Evolutionary conservation across 2,888 invertebrate genomes (phyloP).

Genomic region (Rhamphomyia laevipes): DNA sequence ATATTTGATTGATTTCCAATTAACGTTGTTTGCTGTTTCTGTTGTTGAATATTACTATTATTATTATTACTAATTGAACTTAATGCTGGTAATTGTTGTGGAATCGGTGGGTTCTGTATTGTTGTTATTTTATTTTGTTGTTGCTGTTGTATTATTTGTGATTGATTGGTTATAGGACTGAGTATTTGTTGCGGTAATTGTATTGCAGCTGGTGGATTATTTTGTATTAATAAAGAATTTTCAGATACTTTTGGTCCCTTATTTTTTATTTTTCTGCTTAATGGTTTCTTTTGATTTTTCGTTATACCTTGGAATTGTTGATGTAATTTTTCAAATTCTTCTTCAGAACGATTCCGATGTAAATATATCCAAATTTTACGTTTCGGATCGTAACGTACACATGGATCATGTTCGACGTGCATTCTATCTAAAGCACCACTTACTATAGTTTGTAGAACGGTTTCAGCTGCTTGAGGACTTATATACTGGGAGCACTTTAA

Average conservation of each 20-base stretch:
- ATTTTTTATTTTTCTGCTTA: conserved; percentile 24
- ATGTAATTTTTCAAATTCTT: conserved; percentile 53
- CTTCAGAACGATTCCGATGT: conserved; percentile 56
- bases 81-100: conserved; percentile 7
- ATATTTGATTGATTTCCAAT: conserved; percentile 11
- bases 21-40: conserved; percentile 8
- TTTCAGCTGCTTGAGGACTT: conserved; percentile 37
- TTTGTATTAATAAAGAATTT: neutral
- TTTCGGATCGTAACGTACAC: conserved; percentile 85
- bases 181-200: neutral
- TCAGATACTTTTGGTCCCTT: conserved; percentile 11
- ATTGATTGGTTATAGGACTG: neutral
- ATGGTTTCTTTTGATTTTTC: conserved; percentile 40
- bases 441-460: conserved; percentile 58
- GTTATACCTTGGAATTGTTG: conserved; percentile 52
- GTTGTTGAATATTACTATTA: neutral
- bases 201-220: neutral
- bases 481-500: conserved; percentile 64
- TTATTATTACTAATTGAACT: conserved; percentile 5
- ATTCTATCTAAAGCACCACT: conserved; percentile 84
- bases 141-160: neutral
- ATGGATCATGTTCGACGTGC: conserved; percentile 79
- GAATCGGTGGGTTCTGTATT: neutral
- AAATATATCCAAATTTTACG: conserved; percentile 94
- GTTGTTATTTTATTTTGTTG: neutral